Evolutionary conservation across 2,888 invertebrate genomes (phyloP), one percentile per base, ranked within the genome.

Genomic region (Cepaea hortensis): DNA sequence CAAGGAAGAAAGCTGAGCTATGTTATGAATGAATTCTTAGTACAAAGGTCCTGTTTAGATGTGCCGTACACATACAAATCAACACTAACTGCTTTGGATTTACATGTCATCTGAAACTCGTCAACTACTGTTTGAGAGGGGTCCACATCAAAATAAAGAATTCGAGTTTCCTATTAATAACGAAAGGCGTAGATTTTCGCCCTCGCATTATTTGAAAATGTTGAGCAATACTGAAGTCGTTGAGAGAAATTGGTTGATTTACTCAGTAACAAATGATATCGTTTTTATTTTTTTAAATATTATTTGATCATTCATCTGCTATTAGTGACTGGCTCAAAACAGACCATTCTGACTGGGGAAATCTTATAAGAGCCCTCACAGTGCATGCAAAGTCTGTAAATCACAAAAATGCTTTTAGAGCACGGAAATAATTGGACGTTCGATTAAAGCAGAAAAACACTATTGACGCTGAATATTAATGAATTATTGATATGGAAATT

Each of bases 311-410:
- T 72, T 72, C 72, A 35, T 72, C 23, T 72, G 72, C n/a, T n/a
- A n/a, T n/a, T n/a, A n/a, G n/a, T n/a, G n/a, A n/a, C n/a, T n/a
- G n/a, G n/a, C n/a, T n/a, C 72, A n/a, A 70, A 70, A 70, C 15
- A 70, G 70, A n/a, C 9, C n/a, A 70, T 70, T 70, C 72, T 72
- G 72, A 72, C 20, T 72, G 72, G 72, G 72, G 23, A 72, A 72
- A 72, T 72, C 72, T 46, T 50, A 50, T 48, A 77, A 77, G 77
- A n/a, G n/a, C 50, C 48, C 77, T 50, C 50, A 55, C 77, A 48
- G 48, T 77, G 77, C 20, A 55, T 48, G 77, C 7, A 77, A 77
- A 77, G 77, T 50, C 48, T 77, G 77, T 77, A 77, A 77, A 77
- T 50, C 46, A 48, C 55, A 77, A 46, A 77, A 50, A 48, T 77